Evolutionary conservation across 2,888 invertebrate species (phyloP), one percentile per base, ranked within the genome.

Genomic region (Pseudococcus viburni): DNA sequence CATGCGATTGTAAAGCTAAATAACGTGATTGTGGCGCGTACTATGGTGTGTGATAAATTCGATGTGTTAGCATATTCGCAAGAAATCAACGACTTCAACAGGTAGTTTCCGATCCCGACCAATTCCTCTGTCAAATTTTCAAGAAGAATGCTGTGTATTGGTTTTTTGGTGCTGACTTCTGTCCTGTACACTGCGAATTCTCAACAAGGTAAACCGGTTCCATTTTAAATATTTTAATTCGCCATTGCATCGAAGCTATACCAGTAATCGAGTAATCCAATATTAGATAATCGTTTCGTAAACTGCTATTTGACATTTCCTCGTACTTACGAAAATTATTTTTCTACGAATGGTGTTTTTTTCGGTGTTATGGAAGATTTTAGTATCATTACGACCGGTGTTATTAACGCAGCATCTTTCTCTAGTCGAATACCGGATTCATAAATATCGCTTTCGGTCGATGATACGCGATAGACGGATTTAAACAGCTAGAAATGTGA

Each of bases 171-270:
- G 59, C 88, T 88, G 80, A 88, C 80, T 73, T 48, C 80, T 83
- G 88, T 88, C 77, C 77, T 88, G 33, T 80, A 51, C 51, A 88
- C 88, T 55, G 88, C 77, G 80, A 88, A 88, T 88, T 88, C 88
- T 83, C 88, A 88, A 55, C 88, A 88, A 88, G 88, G 88, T 88
- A 88, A 88, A 83, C 88, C 51, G 51, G 88, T 88, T 88, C 64
- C 17, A 6, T 83, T 83, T 46, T n/a, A 83, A 83, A 46, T 46
- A 83, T 83, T 83, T 42, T 83, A 83, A 83, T 83, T 83, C 17
- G 73, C 73, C 73, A 73, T 73, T 33, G 73, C 12, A 51, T 42
- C 42, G 42, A 6, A 42, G 6, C 42, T 5, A 83, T 46, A 83
- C 77, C 46, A 73, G 17, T 11, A 42, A 42, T 42, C 48, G 48